Evolutionary conservation across 1,140 invertebrate species (phyloP).

Genomic region (Bombus superbus): DNA sequence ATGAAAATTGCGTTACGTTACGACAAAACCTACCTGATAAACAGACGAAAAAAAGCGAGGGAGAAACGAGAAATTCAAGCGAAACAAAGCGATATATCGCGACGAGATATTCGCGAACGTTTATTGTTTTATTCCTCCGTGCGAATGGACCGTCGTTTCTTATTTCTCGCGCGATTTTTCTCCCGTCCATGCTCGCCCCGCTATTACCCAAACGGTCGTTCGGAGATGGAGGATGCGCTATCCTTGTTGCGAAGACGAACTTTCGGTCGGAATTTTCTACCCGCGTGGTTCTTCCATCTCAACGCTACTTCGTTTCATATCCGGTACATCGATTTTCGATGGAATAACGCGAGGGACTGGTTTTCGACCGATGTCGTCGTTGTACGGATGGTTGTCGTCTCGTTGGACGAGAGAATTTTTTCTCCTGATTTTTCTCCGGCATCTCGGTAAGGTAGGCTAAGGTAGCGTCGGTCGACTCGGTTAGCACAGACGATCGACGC

Average conservation of each 20-base stretch:
- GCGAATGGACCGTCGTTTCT: neutral
- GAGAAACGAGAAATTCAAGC: too few relatives aligned
- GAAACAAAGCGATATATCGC: neutral
- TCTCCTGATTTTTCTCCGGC: too few relatives aligned
- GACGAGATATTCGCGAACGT: neutral
- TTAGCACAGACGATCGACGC: too few relatives aligned
- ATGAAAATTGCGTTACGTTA: too few relatives aligned
- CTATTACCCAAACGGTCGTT: neutral
- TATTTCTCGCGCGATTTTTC: slow-evolving; percentile 7
- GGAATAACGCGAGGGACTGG: neutral
- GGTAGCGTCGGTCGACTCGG: too few relatives aligned
- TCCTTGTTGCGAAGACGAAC: neutral
- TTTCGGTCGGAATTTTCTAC: slow-evolving; percentile 18
- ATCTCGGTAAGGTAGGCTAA: too few relatives aligned
- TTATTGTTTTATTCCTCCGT: neutral
- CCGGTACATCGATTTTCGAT: slow-evolving; percentile 47
- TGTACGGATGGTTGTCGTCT: too few relatives aligned
- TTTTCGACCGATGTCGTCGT: neutral
- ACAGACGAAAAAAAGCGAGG: neutral
- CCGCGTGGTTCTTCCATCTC: neutral
- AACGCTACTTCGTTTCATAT: slow-evolving; percentile 4
- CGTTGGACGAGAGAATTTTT: too few relatives aligned
- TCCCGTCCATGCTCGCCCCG: too few relatives aligned
- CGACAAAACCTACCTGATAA: too few relatives aligned
- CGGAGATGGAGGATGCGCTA: rapidly evolving